These are phyloP conservation scores for Dolichallabes microphthalmus DNA, from an alignment of 2,113 vertebrate species.

Conservation along the genomic window DNA sequence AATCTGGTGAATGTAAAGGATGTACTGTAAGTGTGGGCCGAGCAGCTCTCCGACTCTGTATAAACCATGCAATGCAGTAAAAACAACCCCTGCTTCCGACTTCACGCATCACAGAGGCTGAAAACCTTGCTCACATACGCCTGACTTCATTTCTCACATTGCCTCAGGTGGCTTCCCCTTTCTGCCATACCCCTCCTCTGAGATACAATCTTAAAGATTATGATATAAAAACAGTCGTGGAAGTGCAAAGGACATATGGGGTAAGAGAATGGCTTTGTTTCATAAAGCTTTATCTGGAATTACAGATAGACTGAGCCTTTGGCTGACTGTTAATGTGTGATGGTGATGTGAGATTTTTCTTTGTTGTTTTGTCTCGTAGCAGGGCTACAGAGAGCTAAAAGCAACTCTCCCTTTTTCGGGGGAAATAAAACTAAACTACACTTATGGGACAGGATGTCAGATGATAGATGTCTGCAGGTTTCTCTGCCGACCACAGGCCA, in stretches of 20 bases:
- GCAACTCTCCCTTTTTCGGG: neutral
- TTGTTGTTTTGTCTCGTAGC: slow-evolving; percentile 1
- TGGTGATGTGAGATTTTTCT: slow-evolving; percentile 11
- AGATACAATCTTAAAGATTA: slow-evolving; percentile 46
- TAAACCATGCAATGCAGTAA: slow-evolving; percentile 49
- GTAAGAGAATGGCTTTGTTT: slow-evolving; percentile 12
- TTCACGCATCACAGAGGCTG: slow-evolving; percentile 57
- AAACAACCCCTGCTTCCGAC: slow-evolving; percentile 48
- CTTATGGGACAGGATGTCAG: slow-evolving; percentile 11
- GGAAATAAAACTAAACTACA: slow-evolving; percentile 21
- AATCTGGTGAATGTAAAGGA: slow-evolving; percentile 23
- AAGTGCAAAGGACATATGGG: slow-evolving; percentile 30
- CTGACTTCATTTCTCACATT: slow-evolving; percentile 66
- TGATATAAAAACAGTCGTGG: slow-evolving; percentile 42
- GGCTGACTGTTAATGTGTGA: neutral
- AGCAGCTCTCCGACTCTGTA: slow-evolving; percentile 40
- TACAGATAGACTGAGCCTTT: neutral
- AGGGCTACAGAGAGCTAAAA: slow-evolving; percentile 12
- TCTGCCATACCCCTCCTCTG: slow-evolving; percentile 47
- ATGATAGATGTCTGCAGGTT: slow-evolving; percentile 27
- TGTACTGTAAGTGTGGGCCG: slow-evolving; percentile 28
- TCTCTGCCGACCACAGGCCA: neutral
- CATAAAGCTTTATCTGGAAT: slow-evolving; percentile 22
- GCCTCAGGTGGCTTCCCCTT: slow-evolving; percentile 55
- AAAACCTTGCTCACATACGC: slow-evolving; percentile 57